Conservation (phyloP, 2,888 invertebrate species). For the Ornithoptera alexandrae region DNA sequence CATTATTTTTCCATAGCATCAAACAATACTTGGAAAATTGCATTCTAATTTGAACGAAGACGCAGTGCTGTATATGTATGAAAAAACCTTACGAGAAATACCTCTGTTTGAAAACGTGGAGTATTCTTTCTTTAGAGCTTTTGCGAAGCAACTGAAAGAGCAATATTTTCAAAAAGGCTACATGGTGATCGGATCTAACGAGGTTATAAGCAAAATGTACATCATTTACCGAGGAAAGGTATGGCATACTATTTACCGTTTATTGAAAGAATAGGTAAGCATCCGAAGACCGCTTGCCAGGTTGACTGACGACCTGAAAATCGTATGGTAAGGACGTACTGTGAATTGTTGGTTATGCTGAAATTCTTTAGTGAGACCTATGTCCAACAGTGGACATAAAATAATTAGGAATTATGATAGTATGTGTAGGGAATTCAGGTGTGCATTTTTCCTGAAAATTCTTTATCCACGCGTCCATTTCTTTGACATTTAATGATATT, state of each 20-base stretch:
- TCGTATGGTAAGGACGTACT: too few relatives aligned
- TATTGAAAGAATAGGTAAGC: too few relatives aligned
- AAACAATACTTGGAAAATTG: conserved; percentile 70
- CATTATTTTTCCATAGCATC: conserved; percentile 51
- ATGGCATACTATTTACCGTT: not conserved
- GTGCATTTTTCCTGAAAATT: too few relatives aligned
- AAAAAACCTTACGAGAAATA: conserved; percentile 74
- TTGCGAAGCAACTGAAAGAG: conserved; percentile 72
- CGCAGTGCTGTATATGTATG: conserved; percentile 75
- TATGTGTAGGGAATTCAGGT: too few relatives aligned
- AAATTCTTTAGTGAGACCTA: too few relatives aligned
- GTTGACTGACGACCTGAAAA: too few relatives aligned
- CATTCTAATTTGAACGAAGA: conserved; percentile 79
- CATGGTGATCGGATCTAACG: conserved; percentile 66
- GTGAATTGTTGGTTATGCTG: too few relatives aligned
- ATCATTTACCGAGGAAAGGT: conserved; percentile 76
- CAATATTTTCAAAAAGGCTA: conserved; percentile 71
- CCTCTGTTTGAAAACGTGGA: conserved; percentile 77
- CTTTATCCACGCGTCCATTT: too few relatives aligned
- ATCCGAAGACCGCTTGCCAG: too few relatives aligned
- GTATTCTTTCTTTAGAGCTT: conserved; percentile 75
- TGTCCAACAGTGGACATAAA: too few relatives aligned
- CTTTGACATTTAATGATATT: too few relatives aligned
- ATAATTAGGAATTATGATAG: too few relatives aligned
- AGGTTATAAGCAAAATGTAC: conserved; percentile 66